These are phyloP conservation scores for Campoplex capitator DNA, from an alignment of 2,888 invertebrate species.

Conservation along the genomic window DNA sequence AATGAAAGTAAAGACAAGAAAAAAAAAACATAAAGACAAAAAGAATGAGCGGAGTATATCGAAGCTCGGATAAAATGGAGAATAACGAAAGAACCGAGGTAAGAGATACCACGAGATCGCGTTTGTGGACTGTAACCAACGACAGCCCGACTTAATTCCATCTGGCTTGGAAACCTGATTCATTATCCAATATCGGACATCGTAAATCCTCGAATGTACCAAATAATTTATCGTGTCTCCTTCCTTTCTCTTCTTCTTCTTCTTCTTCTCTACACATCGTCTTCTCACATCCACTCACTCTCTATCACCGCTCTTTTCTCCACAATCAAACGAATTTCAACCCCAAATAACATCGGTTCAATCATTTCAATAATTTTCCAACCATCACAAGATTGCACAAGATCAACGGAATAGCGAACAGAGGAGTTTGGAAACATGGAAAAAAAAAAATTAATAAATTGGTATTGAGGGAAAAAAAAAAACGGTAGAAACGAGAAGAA, in stretches of 20 bases:
- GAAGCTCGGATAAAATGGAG: background rate
- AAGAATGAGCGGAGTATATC: background rate
- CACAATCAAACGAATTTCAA: background rate
- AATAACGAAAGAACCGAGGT: conserved; percentile 37
- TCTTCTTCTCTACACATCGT: conserved; percentile 39
- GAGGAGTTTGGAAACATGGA: background rate
- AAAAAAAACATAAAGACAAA: background rate
- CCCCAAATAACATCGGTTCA: too few species aligned
- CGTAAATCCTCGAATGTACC: conserved; percentile 80
- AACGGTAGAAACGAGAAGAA: conserved; percentile 4
- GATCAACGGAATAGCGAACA: background rate
- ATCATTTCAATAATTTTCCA: background rate
- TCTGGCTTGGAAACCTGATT: conserved; percentile 83
- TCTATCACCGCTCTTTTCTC: background rate
- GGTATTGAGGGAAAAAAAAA: conserved; percentile 22
- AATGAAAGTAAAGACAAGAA: conserved; percentile 2
- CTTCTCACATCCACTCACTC: background rate
- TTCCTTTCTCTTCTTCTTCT: conserved; percentile 3
- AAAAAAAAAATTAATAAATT: background rate
- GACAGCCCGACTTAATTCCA: conserved; percentile 80
- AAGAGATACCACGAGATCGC: conserved; percentile 42
- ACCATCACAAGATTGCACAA: background rate
- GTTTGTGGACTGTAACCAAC: conserved; percentile 16
- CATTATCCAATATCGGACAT: conserved; percentile 84
- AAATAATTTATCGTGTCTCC: conserved; percentile 80